phyloP scores from a whole-genome alignment of 35 echinoderm and acorn worm genomes.

The Ophiothrix spiculata region DNA sequence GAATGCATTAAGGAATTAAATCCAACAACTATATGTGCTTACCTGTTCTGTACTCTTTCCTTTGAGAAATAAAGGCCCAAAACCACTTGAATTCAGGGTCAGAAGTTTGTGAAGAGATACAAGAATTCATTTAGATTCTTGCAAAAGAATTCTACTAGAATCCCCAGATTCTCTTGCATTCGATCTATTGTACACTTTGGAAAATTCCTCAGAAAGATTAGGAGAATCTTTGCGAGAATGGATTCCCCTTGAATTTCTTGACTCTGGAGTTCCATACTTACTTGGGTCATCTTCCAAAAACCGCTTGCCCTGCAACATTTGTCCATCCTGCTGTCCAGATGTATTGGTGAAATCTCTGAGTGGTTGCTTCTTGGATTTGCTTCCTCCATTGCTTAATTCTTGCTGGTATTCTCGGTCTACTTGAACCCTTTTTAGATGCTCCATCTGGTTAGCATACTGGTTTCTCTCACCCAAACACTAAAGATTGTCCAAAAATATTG shows the following conservation, averaged over 20 bases:
- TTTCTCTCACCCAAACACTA: slow-evolving; percentile 76
- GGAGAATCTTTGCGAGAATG: too few relatives aligned
- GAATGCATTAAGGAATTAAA: too few relatives aligned
- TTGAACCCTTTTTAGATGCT: slow-evolving; percentile 57
- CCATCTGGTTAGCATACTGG: slow-evolving; percentile 61
- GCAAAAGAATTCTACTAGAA: too few relatives aligned
- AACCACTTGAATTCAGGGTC: background rate
- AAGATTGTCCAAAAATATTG: too few relatives aligned
- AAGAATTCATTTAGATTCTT: too few relatives aligned
- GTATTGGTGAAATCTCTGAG: background rate
- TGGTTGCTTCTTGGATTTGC: background rate
- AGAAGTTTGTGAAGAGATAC: too few relatives aligned
- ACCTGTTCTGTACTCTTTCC: background rate
- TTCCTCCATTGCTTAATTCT: background rate
- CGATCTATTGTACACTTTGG: too few relatives aligned
- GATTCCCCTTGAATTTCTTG: too few relatives aligned
- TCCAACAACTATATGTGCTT: too few relatives aligned
- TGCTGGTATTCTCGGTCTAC: slow-evolving; percentile 19
- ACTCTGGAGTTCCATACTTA: too few relatives aligned
- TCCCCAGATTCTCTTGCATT: too few relatives aligned
- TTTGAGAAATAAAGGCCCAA: background rate
- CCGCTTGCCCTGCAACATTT: background rate
- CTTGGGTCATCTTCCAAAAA: slow-evolving; percentile 1
- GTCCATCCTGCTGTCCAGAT: background rate
- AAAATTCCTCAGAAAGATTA: too few relatives aligned